Evolutionary conservation across 2,888 invertebrate species (phyloP), one percentile per base, ranked within the genome.

Genomic region (Cryptus viduatorius): DNA sequence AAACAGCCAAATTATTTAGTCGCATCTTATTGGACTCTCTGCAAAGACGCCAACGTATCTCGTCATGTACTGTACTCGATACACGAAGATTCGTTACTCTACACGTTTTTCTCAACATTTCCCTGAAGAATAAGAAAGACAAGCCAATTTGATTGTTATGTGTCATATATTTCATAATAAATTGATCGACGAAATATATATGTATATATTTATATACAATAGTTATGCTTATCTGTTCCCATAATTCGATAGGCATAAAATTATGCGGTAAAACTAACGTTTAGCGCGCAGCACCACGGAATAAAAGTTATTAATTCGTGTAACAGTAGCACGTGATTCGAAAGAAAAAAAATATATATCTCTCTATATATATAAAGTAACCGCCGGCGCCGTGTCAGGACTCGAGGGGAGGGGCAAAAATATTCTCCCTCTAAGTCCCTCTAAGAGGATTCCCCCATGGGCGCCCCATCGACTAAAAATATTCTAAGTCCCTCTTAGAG

Each of bases 181-280:
- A 72, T 65, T 65, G 48, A 76, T 65, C 7, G 19, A 68, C 46
- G 29, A 73, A 82, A 37, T 37, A 64, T 53, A 44, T 46, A 56
- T 42, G 37, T 46, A 61, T 69, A 73, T 73, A 65, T n/a, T n/a
- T 68, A 46, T 61, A 79, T 42, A 79, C 53, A 71, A 79, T 59
- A 67, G 5, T 61, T 68, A 44, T 14, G 14, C 31, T 61, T 61
- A 61, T 61, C 59, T 31, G 59, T 31, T 61, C 59, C 59, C 59
- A 61, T 61, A 61, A 31, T 61, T 31, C 31, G 59, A 61, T 61
- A 61, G 59, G 31, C 59, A 61, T 61, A 61, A 61, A 61, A 61
- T 31, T 5, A 12, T 61, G 59, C n/a, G 14, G 31, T 29, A 37
- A 12, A 61, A 29, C 59, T 61, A 61, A 61, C 59, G n/a, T 61